Evolutionary conservation across 2,797 vertebrate genomes (phyloP), one percentile per base, ranked within the genome.

Genomic region (Catharus ustulatus): DNA sequence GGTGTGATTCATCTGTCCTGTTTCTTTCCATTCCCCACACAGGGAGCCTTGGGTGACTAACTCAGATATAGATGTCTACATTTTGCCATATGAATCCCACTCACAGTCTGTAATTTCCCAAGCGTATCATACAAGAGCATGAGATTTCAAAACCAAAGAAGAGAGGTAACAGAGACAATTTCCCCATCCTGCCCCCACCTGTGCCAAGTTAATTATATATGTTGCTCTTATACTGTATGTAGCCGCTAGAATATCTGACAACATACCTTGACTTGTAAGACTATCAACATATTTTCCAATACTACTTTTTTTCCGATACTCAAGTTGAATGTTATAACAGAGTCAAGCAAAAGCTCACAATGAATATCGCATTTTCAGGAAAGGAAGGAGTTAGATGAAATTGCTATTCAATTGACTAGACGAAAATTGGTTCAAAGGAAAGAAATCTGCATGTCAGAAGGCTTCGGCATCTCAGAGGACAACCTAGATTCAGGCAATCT

Each of bases 1-100:
- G 43, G 79, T 86, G 90, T 94, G 94, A 96, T 90, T 96, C 94
- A 94, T 96, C 91, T 95, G 91, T 96, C 94, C 94, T 95, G 89
- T 27, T 96, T 90, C 91, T 95, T 90, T 93, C 76, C 87, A 82
- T 79, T 94, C 93, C 91, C 85, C 91, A 86, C 91, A 86, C 59
- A 88, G 83, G 43, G 89, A 94, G 73, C 69, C 71, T 94, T 94
- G 83, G 58, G 93, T 96, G 94, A 96, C 91, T 96, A 96, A 95
- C 91, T 94, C 91, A 88, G 77, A 95, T 66, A 74, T 94, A 88
- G 90, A 96, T 80, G 29, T 95, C 94, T 95, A 90, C 93, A 86
- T 94, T 94, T 95, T 82, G 77, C 94, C 59, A 84, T 66, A 55
- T 18, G 63, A 96, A 90, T 94, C 96, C 96, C 94, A 95, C 95